Evolutionary conservation across 2,113 vertebrate species (phyloP).

Genomic region (Hippocampus barbouri): DNA sequence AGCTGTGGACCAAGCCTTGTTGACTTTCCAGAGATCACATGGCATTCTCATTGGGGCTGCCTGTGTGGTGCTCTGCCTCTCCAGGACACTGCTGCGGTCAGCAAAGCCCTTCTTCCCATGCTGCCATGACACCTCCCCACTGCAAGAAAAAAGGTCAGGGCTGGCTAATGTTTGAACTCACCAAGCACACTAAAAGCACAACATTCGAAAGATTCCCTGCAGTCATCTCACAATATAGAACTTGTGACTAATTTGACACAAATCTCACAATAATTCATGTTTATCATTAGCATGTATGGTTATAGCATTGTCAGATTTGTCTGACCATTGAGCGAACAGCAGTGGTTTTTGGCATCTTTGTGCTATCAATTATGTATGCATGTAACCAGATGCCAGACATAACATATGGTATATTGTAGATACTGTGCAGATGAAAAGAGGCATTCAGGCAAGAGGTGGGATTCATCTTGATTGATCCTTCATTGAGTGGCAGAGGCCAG

Average conservation of each 20-base stretch:
- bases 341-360: too few species aligned
- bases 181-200: slow-evolving; percentile 10
- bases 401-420: too few species aligned
- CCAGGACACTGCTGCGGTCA: slow-evolving; percentile 59
- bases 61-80: slow-evolving; percentile 38
- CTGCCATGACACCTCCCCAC: slow-evolving; percentile 20
- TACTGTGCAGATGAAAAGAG: too few species aligned
- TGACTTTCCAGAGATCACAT: slow-evolving; percentile 78
- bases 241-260: background rate
- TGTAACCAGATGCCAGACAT: too few species aligned
- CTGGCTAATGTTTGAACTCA: slow-evolving; percentile 23
- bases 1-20: slow-evolving; percentile 72
- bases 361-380: too few species aligned
- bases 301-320: too few species aligned
- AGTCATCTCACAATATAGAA: background rate
- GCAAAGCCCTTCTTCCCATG: slow-evolving; percentile 37
- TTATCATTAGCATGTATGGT: too few species aligned
- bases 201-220: slow-evolving; percentile 7
- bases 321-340: too few species aligned
- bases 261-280: background rate
- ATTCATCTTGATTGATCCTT: too few species aligned
- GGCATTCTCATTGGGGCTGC: slow-evolving; percentile 55
- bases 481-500: too few species aligned
- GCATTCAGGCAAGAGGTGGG: too few species aligned
- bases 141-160: slow-evolving; percentile 9